These are phyloP conservation scores for Phycodurus eques DNA, from an alignment of 2,113 vertebrate genomes.

Conservation along the genomic window DNA sequence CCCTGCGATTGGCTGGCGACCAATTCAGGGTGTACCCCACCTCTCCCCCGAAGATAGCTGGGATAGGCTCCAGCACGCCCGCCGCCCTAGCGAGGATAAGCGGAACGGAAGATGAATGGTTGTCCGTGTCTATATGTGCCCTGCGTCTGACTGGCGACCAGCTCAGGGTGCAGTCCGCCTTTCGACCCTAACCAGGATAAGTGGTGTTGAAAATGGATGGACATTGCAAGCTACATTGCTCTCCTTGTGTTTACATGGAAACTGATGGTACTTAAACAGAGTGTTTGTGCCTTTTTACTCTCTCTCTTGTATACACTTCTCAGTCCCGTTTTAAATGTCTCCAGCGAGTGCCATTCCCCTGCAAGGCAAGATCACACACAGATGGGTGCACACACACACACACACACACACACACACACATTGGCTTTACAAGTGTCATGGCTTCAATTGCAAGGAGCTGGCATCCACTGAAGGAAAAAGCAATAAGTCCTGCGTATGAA, in stretches of 20 bases:
- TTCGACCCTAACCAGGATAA: no score
- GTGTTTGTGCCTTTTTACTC: conserved; percentile 1
- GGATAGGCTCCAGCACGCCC: no score
- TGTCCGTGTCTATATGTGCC: no score
- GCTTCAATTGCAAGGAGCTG: neutral
- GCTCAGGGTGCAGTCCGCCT: no score
- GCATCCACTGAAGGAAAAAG: conserved; percentile 4
- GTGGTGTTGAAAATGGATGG: no score
- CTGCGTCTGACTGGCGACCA: no score
- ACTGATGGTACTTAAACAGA: conserved; percentile 29
- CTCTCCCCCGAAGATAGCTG: no score
- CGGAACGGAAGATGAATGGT: no score
- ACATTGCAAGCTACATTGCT: conserved; percentile 11
- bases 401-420: conserved; percentile 3
- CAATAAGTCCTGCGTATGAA: conserved; percentile 6
- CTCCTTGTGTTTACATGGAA: conserved; percentile 50
- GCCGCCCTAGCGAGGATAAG: no score
- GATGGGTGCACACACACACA: conserved; percentile 5
- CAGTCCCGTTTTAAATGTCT: conserved; percentile 20
- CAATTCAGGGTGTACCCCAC: no score
- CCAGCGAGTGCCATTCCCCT: conserved; percentile 8
- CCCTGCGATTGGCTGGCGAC: no score
- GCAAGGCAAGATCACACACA: neutral
- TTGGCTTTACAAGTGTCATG: conserved; percentile 2
- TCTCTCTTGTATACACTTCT: neutral